phyloP scores from a whole-genome alignment of 2,888 invertebrate species.

The Oasisia sp. region DNA sequence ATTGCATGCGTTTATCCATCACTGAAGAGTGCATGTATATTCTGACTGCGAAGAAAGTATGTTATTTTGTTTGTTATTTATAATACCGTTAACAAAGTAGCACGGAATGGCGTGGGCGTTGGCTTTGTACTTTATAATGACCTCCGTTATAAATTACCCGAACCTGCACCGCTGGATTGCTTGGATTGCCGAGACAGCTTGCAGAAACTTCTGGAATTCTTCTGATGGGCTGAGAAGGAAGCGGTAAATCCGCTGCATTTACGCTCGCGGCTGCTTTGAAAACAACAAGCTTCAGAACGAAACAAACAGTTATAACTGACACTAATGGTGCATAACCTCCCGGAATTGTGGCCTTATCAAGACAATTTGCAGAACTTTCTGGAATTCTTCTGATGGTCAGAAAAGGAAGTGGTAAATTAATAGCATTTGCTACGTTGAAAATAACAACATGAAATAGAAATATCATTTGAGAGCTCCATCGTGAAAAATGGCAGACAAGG shows the following conservation, averaged over 20 bases:
- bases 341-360: neutral
- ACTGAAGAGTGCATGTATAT: neutral
- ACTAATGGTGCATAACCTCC: neutral
- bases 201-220: constrained; percentile 1
- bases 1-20: neutral
- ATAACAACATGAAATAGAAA: no score
- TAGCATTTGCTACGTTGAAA: no score
- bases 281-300: neutral
- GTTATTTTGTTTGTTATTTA: neutral
- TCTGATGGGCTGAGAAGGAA: neutral
- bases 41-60: neutral
- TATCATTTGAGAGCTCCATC: no score
- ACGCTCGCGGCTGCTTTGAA: neutral
- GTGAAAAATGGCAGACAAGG: no score
- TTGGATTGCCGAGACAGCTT: neutral
- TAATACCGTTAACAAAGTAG: neutral
- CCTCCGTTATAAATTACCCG: neutral
- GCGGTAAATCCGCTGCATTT: neutral
- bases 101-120: neutral
- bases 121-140: neutral
- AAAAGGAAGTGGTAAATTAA: no score
- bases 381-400: no score
- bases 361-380: no score
- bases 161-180: neutral
- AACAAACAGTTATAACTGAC: neutral